A percentile compares a stretch with the other conserved stretches of the same genome.
These are phyloP conservation scores for Sphaeridia pumilis DNA, from an alignment of 2,888 invertebrate genomes.

Conservation along the genomic window DNA sequence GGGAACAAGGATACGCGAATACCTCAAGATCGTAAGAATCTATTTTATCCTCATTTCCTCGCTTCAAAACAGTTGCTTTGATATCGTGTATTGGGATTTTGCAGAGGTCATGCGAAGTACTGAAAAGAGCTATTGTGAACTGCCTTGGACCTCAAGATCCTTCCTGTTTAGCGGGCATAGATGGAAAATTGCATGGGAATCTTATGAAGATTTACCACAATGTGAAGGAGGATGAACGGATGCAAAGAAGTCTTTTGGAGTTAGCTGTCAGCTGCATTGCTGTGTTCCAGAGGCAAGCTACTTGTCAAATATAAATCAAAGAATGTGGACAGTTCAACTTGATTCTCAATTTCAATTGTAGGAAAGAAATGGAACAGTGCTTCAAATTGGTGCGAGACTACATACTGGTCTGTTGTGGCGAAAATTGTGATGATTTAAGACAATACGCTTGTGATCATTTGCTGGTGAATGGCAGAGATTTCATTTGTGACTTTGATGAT, in stretches of 20 bases:
- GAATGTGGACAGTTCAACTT: not conserved
- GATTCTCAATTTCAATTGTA: not conserved
- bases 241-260: not conserved
- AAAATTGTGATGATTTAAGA: not conserved
- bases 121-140: not conserved
- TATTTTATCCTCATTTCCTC: not conserved
- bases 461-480: not conserved
- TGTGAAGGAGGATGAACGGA: not conserved
- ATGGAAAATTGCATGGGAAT: not conserved
- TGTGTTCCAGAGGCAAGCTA: not conserved
- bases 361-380: not conserved
- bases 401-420: slow-evolving; percentile 2
- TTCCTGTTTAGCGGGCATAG: not conserved
- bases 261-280: not conserved
- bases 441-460: not conserved
- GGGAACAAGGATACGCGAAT: slow-evolving; percentile 17
- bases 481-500: slow-evolving; percentile 8
- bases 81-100: not conserved
- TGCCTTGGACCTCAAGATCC: not conserved
- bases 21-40: slow-evolving; percentile 16
- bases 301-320: not conserved
- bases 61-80: not conserved
- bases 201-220: not conserved
- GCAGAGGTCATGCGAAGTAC: not conserved
- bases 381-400: slow-evolving; percentile 3